These are phyloP conservation scores for Vombatus ursinus DNA, from an alignment of 2,113 vertebrate species.

Conservation along the genomic window DNA sequence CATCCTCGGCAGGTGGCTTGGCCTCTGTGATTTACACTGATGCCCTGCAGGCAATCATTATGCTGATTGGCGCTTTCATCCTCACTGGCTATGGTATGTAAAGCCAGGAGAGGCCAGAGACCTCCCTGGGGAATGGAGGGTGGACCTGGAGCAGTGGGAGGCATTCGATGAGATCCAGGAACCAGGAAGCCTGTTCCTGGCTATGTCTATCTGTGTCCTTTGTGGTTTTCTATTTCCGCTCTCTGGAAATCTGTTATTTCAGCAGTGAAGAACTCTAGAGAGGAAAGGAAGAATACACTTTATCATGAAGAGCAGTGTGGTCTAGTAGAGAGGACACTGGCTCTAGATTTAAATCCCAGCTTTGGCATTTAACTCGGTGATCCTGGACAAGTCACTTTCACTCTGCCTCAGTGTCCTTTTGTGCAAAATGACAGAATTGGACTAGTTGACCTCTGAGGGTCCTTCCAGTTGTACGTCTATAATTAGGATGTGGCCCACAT, in stretches of 20 bases:
- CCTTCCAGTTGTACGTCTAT: background rate
- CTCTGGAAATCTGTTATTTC: background rate
- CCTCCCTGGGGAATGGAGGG: background rate
- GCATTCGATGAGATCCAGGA: background rate
- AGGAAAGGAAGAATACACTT: background rate
- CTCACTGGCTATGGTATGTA: conserved; percentile 89
- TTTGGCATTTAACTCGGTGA: background rate
- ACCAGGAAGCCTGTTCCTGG: too few relatives aligned
- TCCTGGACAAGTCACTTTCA: background rate
- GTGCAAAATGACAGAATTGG: background rate
- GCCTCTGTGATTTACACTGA: conserved; percentile 91
- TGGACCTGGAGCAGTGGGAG: background rate
- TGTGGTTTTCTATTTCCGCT: background rate
- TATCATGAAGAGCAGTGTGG: background rate
- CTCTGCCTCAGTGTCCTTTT: background rate
- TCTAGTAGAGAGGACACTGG: background rate
- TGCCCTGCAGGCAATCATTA: conserved; percentile 89
- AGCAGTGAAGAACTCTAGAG: background rate
- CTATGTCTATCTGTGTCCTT: background rate
- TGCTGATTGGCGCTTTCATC: conserved; percentile 89
- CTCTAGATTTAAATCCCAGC: background rate
- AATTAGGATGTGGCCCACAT: background rate
- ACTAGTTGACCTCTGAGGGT: background rate
- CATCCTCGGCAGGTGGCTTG: conserved; percentile 82
- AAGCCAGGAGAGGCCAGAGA: background rate